Conservation (phyloP, 64 coral and sea anemone genomes). For the Acropora yongei region DNA sequence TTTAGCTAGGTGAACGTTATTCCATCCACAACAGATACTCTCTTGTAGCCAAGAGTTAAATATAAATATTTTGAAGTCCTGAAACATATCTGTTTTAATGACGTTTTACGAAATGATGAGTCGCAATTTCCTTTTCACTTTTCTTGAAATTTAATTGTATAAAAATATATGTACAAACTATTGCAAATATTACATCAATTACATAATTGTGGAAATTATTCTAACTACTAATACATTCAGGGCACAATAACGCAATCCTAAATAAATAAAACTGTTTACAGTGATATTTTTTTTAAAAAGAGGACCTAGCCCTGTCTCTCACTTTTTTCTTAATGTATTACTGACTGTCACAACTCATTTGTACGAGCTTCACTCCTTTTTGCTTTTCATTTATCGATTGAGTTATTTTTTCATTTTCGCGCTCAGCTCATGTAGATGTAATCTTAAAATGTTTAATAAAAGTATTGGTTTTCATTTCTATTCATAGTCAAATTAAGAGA, state of each 20-base stretch:
- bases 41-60: no score
- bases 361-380: no score
- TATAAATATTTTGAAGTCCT: no score
- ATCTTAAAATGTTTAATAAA: no score
- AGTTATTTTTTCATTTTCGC: no score
- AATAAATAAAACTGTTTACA: not conserved
- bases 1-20: no score
- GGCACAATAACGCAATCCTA: not conserved
- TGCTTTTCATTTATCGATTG: no score
- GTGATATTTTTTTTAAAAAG: not conserved
- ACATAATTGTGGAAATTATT: not conserved
- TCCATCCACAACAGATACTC: no score
- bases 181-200: not conserved
- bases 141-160: constrained; percentile 21
- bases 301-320: not conserved
- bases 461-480: no score
- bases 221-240: not conserved
- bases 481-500: no score
- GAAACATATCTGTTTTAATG: not conserved
- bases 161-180: constrained; percentile 53
- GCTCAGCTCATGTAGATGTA: no score
- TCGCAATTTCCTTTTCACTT: constrained; percentile 5
- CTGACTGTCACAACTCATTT: not conserved
- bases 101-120: not conserved
- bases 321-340: not conserved